Base-by-base conservation (phyloP, 2,888 invertebrate species). In the Gibbula magus region DNA sequence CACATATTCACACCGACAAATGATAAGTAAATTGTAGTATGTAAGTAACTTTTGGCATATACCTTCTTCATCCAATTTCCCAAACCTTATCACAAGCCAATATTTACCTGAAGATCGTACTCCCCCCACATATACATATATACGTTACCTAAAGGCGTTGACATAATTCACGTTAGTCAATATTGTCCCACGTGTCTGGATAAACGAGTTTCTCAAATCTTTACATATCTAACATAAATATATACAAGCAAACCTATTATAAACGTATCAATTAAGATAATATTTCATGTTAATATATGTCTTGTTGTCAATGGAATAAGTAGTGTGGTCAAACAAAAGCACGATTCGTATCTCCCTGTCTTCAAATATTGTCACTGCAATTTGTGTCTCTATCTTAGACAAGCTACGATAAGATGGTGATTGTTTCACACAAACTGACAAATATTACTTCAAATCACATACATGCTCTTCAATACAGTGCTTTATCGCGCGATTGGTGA, bases 351-450 rank as follows among this genome's bases (percentile, higher is more conserved):
- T 45, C 45, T 13, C 5, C 45, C 5, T 39, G 70, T 70, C 70
- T 25, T 32, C 70, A 70, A 70, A 70, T 70, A 70, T 70, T 70
- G 70, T 35, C 39, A 16, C 16, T 35, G 35, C 70, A 70, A 35
- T 70, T 39, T 7, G 16, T 70, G n/a, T 70, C 39, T 35, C 70
- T 70, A 70, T 39, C 70, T 70, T 32, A 32, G 18, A 70, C 16
- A 10, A 29, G 20, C 35, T 35, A 70, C 35, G n/a, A 29, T 35
- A 70, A 70, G 70, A 22, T 13, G 70, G 5, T 70, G 70, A 70
- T 70, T 70, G 70, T 70, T 70, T 70, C 70, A 70, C 29, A 70
- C 70, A 70, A 70, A 70, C 70, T 70, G 39, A 35, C 70, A 70
- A 70, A 70, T 39, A 70, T 70, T 70, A 20, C 39, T 35, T 20